phyloP scores from a whole-genome alignment of 2,888 invertebrate species.

The Augiades crinisus region DNA sequence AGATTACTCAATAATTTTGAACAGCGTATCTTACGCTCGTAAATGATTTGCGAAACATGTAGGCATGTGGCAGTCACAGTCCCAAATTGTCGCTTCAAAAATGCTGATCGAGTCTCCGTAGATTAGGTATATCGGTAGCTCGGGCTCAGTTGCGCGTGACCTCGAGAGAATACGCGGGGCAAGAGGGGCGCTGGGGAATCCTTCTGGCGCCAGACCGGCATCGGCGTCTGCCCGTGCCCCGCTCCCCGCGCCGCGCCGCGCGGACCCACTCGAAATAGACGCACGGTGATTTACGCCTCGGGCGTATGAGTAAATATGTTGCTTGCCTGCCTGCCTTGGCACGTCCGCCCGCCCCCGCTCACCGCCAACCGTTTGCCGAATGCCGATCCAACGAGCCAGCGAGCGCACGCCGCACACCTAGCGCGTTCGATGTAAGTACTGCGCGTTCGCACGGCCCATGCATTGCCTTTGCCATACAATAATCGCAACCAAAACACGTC shows the following conservation, averaged over 20 bases:
- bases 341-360: conserved; percentile 68
- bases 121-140: conserved; percentile 29
- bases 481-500: conserved; percentile 38
- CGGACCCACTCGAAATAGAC: conserved; percentile 74
- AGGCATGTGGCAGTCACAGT: background rate
- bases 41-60: too few relatives aligned
- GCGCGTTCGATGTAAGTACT: conserved; percentile 30
- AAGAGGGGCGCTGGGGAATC: conserved; percentile 79
- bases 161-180: conserved; percentile 49
- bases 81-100: background rate
- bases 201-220: conserved; percentile 82
- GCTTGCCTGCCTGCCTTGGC: conserved; percentile 76
- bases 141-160: conserved; percentile 44
- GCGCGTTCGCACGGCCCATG: conserved; percentile 3
- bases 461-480: conserved; percentile 1
- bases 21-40: too few relatives aligned
- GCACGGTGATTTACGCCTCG: conserved; percentile 80
- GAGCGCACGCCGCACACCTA: conserved; percentile 30
- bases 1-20: too few relatives aligned
- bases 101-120: conserved; percentile 5
- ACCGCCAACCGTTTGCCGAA: conserved; percentile 53
- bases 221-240: conserved; percentile 72
- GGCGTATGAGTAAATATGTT: conserved; percentile 74
- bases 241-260: conserved; percentile 41
- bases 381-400: conserved; percentile 42